Percentiles rank a stretch among this genome's conserved stretches.
These are phyloP conservation scores for Endotricha flammealis DNA, from an alignment of 2,888 invertebrate species.

Conservation along the genomic window DNA sequence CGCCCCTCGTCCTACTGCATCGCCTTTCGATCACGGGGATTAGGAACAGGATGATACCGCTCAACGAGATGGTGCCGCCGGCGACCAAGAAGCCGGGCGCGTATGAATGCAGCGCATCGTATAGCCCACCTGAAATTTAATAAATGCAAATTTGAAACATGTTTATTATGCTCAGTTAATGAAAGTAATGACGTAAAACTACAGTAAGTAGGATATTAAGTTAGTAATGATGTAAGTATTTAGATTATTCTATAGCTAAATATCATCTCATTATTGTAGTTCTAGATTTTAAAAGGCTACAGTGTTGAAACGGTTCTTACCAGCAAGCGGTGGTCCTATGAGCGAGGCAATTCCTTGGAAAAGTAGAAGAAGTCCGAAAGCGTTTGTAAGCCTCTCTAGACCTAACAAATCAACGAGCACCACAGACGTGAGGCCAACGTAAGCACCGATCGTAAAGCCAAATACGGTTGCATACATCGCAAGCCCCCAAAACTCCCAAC, in stretches of 20 bases:
- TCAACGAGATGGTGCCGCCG: constrained; percentile 89
- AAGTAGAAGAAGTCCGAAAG: constrained; percentile 93
- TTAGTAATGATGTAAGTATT: no score
- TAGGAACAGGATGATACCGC: constrained; percentile 91
- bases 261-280: no score
- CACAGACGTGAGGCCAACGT: constrained; percentile 97
- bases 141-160: no score
- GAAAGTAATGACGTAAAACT: no score
- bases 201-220: no score
- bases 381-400: constrained; percentile 95
- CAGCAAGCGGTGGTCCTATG: constrained; percentile 95
- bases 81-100: constrained; percentile 93
- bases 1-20: constrained; percentile 34
- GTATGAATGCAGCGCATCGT: constrained; percentile 87
- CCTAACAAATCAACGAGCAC: constrained; percentile 96
- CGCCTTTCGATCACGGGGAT: constrained; percentile 85
- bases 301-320: constrained; percentile 75
- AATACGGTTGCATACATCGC: constrained; percentile 88
- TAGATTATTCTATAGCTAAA: no score
- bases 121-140: constrained; percentile 84
- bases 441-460: constrained; percentile 95
- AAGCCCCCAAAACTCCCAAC: constrained; percentile 84
- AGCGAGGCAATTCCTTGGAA: constrained; percentile 97
- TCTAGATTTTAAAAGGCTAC: no score
- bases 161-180: no score